Conservation (phyloP, 2,113 vertebrate species). For the Helogale parvula region DNA sequence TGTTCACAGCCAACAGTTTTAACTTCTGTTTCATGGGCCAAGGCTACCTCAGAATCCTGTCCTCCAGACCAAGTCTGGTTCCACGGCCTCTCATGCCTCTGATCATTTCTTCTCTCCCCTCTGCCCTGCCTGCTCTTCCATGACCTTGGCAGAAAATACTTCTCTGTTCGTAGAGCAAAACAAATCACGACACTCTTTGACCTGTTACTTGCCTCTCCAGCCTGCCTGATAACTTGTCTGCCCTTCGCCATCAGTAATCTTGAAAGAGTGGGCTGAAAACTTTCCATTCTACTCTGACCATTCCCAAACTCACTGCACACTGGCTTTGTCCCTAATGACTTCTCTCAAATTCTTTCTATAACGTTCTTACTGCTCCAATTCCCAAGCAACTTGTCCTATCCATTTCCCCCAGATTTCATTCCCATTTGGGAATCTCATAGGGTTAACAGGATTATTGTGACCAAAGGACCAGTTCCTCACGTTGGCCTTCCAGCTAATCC, state of each 20-base stretch:
- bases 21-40: neutral
- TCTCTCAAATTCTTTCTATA: neutral
- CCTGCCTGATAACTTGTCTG: neutral
- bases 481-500: neutral
- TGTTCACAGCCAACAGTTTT: neutral
- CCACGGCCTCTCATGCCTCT: neutral
- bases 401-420: slow-evolving; percentile 7
- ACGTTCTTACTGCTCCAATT: slow-evolving; percentile 1
- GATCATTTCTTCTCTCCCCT: neutral
- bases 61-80: neutral
- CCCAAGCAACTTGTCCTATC: neutral
- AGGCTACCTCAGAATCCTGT: neutral
- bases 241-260: neutral
- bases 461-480: neutral
- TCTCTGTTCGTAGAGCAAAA: neutral
- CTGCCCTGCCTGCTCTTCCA: neutral
- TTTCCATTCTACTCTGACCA: neutral
- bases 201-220: neutral
- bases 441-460: neutral
- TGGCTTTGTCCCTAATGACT: neutral
- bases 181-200: slow-evolving; percentile 3
- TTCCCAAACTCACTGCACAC: neutral
- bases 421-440: neutral
- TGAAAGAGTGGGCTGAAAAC: neutral
- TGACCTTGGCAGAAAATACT: neutral